Evolutionary conservation across 2,888 invertebrate genomes (phyloP), one percentile per base, ranked within the genome.

Genomic region (Apodemia duryi): DNA sequence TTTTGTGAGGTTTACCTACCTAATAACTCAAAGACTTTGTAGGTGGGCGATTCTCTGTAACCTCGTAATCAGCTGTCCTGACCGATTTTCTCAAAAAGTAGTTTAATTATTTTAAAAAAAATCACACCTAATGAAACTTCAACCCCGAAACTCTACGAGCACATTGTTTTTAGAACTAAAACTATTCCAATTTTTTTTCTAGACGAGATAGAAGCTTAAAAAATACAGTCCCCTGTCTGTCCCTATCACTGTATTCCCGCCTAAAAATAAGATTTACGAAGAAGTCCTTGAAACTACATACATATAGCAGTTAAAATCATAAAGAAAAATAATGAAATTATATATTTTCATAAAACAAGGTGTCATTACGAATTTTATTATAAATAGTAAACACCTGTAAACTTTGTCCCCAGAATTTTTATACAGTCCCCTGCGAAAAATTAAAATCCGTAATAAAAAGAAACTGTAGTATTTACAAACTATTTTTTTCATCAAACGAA

Each of bases 371-470:
- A 63, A 65, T 64, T 64, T 62, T 62, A 64, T 65, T 63, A 63
- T 41, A 41, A 49, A 63, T 57, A 62, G 63, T 68, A 52, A 64
- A 63, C 32, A 13, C 63, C 63, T 64, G 49, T 52, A 62, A 68
- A 66, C 13, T 62, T 68, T 66, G 68, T 64, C 63, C 66, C 65
- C 61, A 64, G 62, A 68, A 68, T 66, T 67, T 69, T n/a, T 13
- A 67, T 52, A 69, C 38, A 61, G 38, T 41, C 41, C 66, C 63
- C 67, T 68, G 68, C 66, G 64, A 64, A 67, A 66, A 67, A 67
- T 57, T 63, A 63, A 63, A 67, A 65, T 52, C n/a, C n/a, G n/a
- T n/a, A n/a, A n/a, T n/a, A n/a, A n/a, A n/a, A 64, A 60, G 52
- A 65, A 68, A 66, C 63, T 68, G 35, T 60, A 64, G 63, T 61